Base-by-base conservation (phyloP, 2,113 vertebrate genomes). In the Corythornis cristatus region DNA sequence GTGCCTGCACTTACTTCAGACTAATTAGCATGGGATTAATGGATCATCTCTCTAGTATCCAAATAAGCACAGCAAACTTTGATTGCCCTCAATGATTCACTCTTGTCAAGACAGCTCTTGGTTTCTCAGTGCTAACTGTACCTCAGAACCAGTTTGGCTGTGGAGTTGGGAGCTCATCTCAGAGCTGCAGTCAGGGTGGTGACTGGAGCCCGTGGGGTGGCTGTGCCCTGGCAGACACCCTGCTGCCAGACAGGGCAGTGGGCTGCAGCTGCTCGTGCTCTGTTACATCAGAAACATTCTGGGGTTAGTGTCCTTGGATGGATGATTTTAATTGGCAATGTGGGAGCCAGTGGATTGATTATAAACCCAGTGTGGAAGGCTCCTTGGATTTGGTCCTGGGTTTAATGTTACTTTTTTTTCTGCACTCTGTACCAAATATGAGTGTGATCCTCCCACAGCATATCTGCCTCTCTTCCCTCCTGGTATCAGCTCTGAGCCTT, bases 1-100 rank as follows among this genome's bases (percentile, higher is more conserved):
- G 70, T 58, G 68, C 91, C 65, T 92, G 66, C 93, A 86, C 77
- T 93, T 91, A 89, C 94, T 90, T 84, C 56, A 95, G 81, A 65
- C 66, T 96, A 92, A 95, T 96, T 97, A 96, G 58, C 75, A 19
- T 5, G n/a, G 92, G 88, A 95, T 95, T 96, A 96, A 72, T 93
- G 70, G 82, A 67, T 94, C 91, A 92, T 96, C 93, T 97, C 76
- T 92, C 64, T 31, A 70, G 66, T 91, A 86, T 76, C 80, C 89
- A 84, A 90, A 92, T 93, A 66, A 42, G 93, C 88, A 42, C 89
- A 74, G 80, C 83, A 96, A 96, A 97, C 88, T 95, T 96, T 95
- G 88, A 94, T 95, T 74, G 68, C 77, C 80, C 91, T 94, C 45
- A 43, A 70, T 90, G 91, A 89, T 95, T 84, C 85, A 85, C 5